These are phyloP conservation scores for Rhimphoctona megacephalus DNA, from an alignment of 2,888 invertebrate genomes.

Conservation along the genomic window DNA sequence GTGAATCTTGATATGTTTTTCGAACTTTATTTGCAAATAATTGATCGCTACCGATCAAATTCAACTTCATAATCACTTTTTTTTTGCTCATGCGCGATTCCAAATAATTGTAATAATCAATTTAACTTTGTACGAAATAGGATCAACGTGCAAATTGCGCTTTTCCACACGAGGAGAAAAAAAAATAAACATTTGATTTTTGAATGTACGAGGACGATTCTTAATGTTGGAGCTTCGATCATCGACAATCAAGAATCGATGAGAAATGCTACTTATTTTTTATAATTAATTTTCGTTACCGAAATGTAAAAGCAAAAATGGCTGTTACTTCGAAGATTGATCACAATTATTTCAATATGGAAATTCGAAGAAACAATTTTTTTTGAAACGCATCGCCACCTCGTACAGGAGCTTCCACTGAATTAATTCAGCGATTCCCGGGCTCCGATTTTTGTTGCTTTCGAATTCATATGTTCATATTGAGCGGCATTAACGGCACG, in stretches of 20 bases:
- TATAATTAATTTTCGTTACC: not conserved
- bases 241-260: conserved; percentile 56
- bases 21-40: not conserved
- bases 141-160: not conserved
- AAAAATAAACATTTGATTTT: conserved; percentile 19
- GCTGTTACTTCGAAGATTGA: conserved; percentile 2
- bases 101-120: conserved; percentile 20
- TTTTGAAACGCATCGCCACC: conserved; percentile 26
- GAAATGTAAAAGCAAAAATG: not conserved
- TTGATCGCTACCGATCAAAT: not conserved
- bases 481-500: conserved; percentile 85
- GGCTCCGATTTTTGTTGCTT: conserved; percentile 73
- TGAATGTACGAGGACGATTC: conserved; percentile 60
- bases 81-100: not conserved
- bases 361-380: not conserved
- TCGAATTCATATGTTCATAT: conserved; percentile 82
- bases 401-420: conserved; percentile 58
- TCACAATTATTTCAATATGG: conserved; percentile 11
- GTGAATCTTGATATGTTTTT: conserved; percentile 48
- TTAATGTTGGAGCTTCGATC: conserved; percentile 61
- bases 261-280: not conserved
- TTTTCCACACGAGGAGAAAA: not conserved
- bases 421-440: conserved; percentile 59
- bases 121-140: not conserved
- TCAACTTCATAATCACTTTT: not conserved